Evolutionary conservation across 2,113 vertebrate species (phyloP).

Genomic region (Saimiri boliviensis): DNA sequence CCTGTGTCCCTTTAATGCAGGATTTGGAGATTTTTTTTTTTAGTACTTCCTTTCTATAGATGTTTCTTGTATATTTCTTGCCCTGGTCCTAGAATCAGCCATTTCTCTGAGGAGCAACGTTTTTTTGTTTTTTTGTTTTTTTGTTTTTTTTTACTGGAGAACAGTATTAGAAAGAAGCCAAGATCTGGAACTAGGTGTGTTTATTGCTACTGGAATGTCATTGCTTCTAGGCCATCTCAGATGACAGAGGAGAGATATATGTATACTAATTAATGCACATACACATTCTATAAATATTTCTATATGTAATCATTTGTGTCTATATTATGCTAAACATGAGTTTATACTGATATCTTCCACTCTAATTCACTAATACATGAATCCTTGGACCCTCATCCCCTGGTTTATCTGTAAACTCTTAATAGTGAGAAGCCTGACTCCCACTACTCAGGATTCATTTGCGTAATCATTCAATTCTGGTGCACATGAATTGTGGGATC

Average conservation of each 20-base stretch:
- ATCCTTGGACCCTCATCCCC: fast-evolving
- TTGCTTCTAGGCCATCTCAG: fast-evolving
- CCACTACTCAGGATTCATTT: fast-evolving
- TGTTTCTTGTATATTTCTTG: background rate
- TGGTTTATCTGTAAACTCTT: no score
- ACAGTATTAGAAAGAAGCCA: background rate
- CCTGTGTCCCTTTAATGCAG: fast-evolving
- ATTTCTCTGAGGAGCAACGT: background rate
- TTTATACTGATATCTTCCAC: fast-evolving
- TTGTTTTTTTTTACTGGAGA: background rate
- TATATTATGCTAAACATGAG: fast-evolving
- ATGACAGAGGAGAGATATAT: background rate
- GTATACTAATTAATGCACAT: fast-evolving
- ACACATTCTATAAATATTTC: no score
- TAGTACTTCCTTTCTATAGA: background rate
- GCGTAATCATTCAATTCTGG: fast-evolving
- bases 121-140: no score
- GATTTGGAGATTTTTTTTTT: background rate
- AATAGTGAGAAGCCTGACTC: no score
- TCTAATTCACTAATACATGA: fast-evolving
- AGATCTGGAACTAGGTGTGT: background rate
- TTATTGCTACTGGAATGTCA: background rate
- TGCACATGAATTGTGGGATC: fast-evolving
- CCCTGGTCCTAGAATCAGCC: background rate
- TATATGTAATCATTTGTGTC: fast-evolving